phyloP scores from a whole-genome alignment of 2,797 vertebrate genomes.

The Sebastes cheni region DNA sequence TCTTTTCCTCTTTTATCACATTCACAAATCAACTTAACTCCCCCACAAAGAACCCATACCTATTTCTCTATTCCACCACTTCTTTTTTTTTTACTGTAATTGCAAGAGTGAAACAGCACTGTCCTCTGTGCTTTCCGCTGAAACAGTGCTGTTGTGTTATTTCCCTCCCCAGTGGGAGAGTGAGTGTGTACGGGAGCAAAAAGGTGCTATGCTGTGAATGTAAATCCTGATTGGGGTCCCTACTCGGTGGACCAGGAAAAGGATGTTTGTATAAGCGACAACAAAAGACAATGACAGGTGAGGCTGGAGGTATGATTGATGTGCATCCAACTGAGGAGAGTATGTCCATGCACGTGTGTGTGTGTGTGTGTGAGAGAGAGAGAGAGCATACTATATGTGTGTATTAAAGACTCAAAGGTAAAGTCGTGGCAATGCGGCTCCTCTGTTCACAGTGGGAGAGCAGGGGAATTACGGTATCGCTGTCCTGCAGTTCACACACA shows the following conservation, averaged over 20 bases:
- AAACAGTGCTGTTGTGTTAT: background rate
- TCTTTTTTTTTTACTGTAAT: constrained; percentile 4
- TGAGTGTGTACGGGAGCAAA: constrained; percentile 31
- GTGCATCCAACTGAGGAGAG: constrained; percentile 43
- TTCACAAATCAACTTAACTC: constrained; percentile 44
- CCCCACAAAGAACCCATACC: constrained; percentile 9
- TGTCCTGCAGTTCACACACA: constrained; percentile 39
- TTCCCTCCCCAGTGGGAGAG: constrained; percentile 25
- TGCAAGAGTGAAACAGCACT: constrained; percentile 19
- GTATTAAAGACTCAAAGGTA: constrained; percentile 34
- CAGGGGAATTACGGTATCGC: constrained; percentile 43
- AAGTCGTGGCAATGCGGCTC: constrained; percentile 29
- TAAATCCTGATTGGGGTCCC: constrained; percentile 74
- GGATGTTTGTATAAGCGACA: constrained; percentile 56
- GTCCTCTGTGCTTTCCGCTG: background rate
- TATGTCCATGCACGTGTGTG: background rate
- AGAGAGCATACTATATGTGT: background rate
- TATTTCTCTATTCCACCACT: constrained; percentile 3
- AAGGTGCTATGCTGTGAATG: constrained; percentile 55
- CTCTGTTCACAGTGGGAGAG: constrained; percentile 53
- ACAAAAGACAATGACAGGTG: constrained; percentile 65
- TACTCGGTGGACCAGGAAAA: constrained; percentile 39
- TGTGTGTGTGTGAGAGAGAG: background rate
- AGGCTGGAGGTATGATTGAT: constrained; percentile 68
- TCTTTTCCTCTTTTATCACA: constrained; percentile 30